Conservation (phyloP, 2,113 vertebrate genomes). For the Seriola dumerili region DNA sequence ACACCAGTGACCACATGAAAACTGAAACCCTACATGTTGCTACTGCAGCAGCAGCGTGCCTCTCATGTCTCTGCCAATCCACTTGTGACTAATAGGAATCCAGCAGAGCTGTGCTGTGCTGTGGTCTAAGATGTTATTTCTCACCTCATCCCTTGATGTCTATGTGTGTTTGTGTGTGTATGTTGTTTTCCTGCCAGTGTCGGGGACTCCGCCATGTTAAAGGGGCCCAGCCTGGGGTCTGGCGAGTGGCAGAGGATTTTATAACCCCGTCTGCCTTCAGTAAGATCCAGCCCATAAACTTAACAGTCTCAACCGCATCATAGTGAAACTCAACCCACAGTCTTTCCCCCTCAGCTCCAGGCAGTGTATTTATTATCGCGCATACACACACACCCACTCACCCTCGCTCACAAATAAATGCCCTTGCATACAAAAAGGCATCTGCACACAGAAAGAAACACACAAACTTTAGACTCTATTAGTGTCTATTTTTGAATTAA, state of each 20-base stretch:
- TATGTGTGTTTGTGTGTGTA: constrained; percentile 31
- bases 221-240: constrained; percentile 63
- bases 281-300: constrained; percentile 74
- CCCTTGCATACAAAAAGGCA: constrained; percentile 21
- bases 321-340: constrained; percentile 58
- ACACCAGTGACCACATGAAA: not conserved
- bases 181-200: constrained; percentile 50
- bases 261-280: constrained; percentile 72
- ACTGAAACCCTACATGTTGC: not conserved
- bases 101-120: constrained; percentile 23
- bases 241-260: constrained; percentile 60
- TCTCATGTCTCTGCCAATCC: constrained; percentile 37
- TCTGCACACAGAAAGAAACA: constrained; percentile 32
- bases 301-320: constrained; percentile 78
- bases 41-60: not conserved
- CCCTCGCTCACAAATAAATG: constrained; percentile 27
- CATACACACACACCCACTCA: constrained; percentile 30
- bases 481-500: constrained; percentile 54
- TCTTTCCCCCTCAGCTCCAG: constrained; percentile 59
- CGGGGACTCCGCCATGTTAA: constrained; percentile 53
- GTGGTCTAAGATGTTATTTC: constrained; percentile 46
- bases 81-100: constrained; percentile 32
- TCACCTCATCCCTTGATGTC: constrained; percentile 56
- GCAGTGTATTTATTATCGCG: constrained; percentile 60
- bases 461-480: constrained; percentile 51